phyloP scores from a whole-genome alignment of 2,888 invertebrate genomes.

The Oxytorus armatus region DNA sequence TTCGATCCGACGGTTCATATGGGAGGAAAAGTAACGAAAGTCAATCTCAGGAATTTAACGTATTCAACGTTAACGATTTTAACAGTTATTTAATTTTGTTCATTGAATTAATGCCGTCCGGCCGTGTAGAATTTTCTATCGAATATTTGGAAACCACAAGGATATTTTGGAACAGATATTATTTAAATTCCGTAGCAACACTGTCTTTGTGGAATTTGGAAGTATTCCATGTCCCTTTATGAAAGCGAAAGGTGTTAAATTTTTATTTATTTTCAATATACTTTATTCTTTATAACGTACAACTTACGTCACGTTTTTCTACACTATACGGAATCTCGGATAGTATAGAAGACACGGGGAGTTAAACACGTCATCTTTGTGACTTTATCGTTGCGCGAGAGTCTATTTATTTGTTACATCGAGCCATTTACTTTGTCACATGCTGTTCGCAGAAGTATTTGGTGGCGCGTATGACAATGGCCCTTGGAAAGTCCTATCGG shows the following conservation, averaged over 20 bases:
- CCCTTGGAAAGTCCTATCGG: background rate
- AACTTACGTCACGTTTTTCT: background rate
- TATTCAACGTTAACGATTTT: too few relatives aligned
- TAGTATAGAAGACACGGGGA: slow-evolving; percentile 5
- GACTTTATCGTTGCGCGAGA: slow-evolving; percentile 3
- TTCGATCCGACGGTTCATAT: too few relatives aligned
- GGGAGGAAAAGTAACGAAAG: too few relatives aligned
- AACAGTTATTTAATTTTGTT: too few relatives aligned
- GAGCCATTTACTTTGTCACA: slow-evolving; percentile 12
- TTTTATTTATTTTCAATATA: background rate
- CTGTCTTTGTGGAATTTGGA: too few relatives aligned
- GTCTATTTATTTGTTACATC: slow-evolving; percentile 14
- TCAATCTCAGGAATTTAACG: too few relatives aligned
- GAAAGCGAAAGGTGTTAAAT: too few relatives aligned
- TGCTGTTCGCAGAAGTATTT: background rate
- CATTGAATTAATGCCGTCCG: too few relatives aligned
- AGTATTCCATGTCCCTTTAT: too few relatives aligned
- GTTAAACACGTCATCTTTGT: slow-evolving; percentile 5
- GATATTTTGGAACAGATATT: too few relatives aligned
- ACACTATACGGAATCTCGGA: slow-evolving; percentile 4
- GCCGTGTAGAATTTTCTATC: too few relatives aligned
- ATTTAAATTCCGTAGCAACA: too few relatives aligned
- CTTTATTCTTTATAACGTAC: slow-evolving; percentile 4
- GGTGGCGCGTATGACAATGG: background rate
- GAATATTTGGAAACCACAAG: background rate